Evolutionary conservation across 2,113 vertebrate species (phyloP).

Genomic region (Stigmatopora argus): DNA sequence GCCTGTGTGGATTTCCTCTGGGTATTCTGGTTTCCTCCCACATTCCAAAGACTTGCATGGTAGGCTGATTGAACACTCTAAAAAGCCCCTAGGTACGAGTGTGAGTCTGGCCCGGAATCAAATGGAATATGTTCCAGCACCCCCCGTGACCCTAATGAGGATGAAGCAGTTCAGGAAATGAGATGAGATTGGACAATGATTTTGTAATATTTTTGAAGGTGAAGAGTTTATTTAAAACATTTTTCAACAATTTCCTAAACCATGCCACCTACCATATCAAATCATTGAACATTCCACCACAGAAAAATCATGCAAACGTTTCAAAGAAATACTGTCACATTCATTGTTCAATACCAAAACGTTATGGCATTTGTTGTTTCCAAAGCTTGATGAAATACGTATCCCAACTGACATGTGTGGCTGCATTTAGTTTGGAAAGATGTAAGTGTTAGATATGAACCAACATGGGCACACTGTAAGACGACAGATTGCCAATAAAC

Average conservation of each 20-base stretch:
- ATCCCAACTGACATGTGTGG: background rate
- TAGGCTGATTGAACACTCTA: too few relatives aligned
- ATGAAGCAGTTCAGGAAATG: too few relatives aligned
- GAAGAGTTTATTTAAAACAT: background rate
- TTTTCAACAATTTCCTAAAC: background rate
- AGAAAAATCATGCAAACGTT: background rate
- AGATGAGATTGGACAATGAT: background rate
- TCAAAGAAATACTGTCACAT: background rate
- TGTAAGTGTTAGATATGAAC: background rate
- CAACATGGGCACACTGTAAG: background rate
- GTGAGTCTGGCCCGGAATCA: too few relatives aligned
- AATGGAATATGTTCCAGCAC: too few relatives aligned
- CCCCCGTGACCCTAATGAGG: too few relatives aligned
- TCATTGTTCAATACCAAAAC: background rate
- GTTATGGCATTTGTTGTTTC: background rate
- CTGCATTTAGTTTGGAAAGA: background rate
- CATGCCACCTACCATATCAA: background rate
- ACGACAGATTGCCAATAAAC: background rate
- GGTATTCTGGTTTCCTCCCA: too few relatives aligned
- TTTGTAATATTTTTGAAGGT: background rate
- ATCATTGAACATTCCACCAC: background rate
- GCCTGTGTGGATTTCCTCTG: too few relatives aligned
- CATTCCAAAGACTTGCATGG: too few relatives aligned
- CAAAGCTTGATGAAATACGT: background rate
- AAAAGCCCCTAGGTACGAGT: too few relatives aligned